Evolutionary conservation across 2,797 vertebrate genomes (phyloP).

Genomic region (Cyprinodon diabolis): DNA sequence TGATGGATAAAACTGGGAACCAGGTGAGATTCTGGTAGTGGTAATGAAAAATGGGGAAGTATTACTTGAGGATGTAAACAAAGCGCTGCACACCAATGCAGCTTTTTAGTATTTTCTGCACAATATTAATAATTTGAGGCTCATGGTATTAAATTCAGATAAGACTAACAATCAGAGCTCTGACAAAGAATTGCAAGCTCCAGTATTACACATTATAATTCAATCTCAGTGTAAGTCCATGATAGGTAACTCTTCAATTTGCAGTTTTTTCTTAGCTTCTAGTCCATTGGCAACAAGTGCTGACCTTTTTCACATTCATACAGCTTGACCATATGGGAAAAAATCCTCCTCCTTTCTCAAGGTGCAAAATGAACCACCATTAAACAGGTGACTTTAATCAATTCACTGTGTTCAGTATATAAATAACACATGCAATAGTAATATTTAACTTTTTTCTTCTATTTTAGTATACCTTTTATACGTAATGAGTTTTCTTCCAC

Average conservation of each 20-base stretch:
- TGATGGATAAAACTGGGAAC: slow-evolving; percentile 37
- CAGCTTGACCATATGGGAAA: not conserved
- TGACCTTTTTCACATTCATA: not conserved
- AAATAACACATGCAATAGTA: not conserved
- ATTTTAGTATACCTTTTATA: not conserved
- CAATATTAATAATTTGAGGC: slow-evolving; percentile 30
- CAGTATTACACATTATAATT: not conserved
- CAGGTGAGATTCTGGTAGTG: slow-evolving; percentile 46
- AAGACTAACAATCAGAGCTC: not conserved
- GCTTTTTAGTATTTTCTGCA: slow-evolving; percentile 27
- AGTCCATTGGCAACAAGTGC: not conserved
- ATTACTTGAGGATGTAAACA: slow-evolving; percentile 49
- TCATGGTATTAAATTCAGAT: slow-evolving; percentile 9
- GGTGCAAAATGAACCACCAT: not conserved
- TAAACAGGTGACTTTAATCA: not conserved
- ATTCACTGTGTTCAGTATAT: not conserved
- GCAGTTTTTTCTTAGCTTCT: not conserved
- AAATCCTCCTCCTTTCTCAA: not conserved
- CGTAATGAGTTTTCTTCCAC: not conserved
- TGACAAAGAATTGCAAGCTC: not conserved
- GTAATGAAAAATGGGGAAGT: slow-evolving; percentile 40
- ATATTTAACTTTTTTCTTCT: not conserved
- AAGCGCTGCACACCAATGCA: slow-evolving; percentile 8
- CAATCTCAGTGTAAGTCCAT: slow-evolving; percentile 1
- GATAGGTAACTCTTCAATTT: not conserved